Evolutionary conservation across 2,797 vertebrate species (phyloP).

Genomic region (Ara ararauna): DNA sequence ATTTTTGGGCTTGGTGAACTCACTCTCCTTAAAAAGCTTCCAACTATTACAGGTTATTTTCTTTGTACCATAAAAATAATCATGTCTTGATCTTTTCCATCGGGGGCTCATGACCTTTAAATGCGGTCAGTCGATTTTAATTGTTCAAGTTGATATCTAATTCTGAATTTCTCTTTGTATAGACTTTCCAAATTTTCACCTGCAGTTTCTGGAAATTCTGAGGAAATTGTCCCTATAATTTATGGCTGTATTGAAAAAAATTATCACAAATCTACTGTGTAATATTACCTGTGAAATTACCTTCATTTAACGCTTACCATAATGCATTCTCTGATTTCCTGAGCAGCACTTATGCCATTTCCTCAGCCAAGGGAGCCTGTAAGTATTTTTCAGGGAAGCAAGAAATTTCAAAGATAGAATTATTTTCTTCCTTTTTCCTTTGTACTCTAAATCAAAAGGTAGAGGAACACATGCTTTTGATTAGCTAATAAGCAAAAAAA

Average conservation of each 20-base stretch:
- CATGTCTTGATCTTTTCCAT: fast-evolving
- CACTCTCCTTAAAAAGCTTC: neutral
- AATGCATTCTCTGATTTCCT: neutral
- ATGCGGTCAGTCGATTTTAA: neutral
- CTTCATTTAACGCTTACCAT: neutral
- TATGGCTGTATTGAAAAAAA: neutral
- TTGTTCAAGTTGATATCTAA: neutral
- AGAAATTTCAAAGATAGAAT: neutral
- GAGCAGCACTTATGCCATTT: neutral
- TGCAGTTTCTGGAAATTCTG: neutral
- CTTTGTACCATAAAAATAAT: neutral
- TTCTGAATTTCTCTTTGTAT: neutral
- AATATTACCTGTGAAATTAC: neutral
- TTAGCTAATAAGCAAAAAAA: conserved; percentile 8
- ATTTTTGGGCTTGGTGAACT: neutral
- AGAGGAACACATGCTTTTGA: neutral
- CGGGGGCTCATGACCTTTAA: neutral
- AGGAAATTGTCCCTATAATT: neutral
- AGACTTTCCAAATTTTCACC: neutral
- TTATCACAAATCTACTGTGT: neutral
- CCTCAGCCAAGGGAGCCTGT: neutral
- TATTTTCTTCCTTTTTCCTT: conserved; percentile 16
- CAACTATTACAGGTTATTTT: neutral
- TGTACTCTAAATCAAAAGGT: conserved; percentile 18
- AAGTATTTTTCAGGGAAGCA: neutral